Conservation (phyloP, 2,113 vertebrate species). For the Machaerirhynchus nigripectus region DNA sequence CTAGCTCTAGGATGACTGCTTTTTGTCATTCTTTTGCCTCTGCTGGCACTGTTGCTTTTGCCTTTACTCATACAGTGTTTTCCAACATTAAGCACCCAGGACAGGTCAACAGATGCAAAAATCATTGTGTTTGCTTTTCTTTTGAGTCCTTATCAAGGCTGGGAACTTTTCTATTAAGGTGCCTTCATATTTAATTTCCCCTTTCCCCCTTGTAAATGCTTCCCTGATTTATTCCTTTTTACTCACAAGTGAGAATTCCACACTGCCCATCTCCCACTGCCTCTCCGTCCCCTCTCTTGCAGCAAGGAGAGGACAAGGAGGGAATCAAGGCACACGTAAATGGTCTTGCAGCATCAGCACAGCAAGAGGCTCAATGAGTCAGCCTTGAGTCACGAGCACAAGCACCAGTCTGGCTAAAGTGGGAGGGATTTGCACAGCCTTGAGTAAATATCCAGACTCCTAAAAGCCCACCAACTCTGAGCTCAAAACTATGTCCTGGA, state of each 20-base stretch:
- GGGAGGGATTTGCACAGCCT: not conserved
- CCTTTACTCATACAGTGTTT: not conserved
- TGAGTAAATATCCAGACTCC: not conserved
- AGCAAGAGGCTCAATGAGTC: not conserved
- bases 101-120: not conserved
- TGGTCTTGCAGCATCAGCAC: not conserved
- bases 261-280: not conserved
- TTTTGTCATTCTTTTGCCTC: not conserved
- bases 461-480: not conserved
- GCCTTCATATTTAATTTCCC: not conserved
- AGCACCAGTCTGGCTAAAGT: not conserved
- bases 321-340: rapidly evolving
- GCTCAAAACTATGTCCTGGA: not conserved
- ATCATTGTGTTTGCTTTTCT: not conserved
- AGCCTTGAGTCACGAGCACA: not conserved
- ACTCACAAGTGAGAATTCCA: not conserved
- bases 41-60: not conserved
- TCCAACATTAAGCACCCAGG: not conserved
- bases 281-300: not conserved
- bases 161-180: not conserved
- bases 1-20: not conserved
- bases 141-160: not conserved
- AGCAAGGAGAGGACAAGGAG: not conserved
- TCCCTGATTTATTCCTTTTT: not conserved
- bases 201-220: not conserved